A percentile compares a stretch with the other conserved stretches of the same genome.
phyloP scores from a whole-genome alignment of 2,797 vertebrate species.

The Diplodus sargus region DNA sequence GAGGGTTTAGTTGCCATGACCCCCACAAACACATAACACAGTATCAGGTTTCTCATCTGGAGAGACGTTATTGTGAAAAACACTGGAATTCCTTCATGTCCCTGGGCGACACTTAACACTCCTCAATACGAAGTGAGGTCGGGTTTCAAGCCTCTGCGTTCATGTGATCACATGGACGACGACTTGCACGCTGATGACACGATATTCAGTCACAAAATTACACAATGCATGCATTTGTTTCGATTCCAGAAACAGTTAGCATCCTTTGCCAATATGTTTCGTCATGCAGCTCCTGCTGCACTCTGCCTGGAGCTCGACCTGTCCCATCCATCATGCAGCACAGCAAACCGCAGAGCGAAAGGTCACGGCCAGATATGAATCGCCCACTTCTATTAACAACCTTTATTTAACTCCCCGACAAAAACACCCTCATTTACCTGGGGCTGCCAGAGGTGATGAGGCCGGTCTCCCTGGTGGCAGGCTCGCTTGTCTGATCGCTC shows the following conservation, averaged over 20 bases:
- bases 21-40: slow-evolving; percentile 54
- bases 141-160: slow-evolving; percentile 42
- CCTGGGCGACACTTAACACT: slow-evolving; percentile 43
- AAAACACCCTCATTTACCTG: slow-evolving; percentile 76
- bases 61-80: slow-evolving; percentile 50
- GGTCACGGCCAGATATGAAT: slow-evolving; percentile 62
- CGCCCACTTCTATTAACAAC: slow-evolving; percentile 66
- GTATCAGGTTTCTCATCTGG: slow-evolving; percentile 61
- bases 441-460: slow-evolving; percentile 70
- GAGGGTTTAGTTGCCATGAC: slow-evolving; percentile 69
- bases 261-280: background rate
- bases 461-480: slow-evolving; percentile 73
- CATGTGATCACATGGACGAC: slow-evolving; percentile 11
- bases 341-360: slow-evolving; percentile 28
- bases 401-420: slow-evolving; percentile 74
- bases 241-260: slow-evolving; percentile 3
- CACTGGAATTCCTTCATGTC: slow-evolving; percentile 30
- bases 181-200: background rate
- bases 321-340: slow-evolving; percentile 37
- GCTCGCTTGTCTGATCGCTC: slow-evolving; percentile 70
- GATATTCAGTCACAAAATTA: background rate
- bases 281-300: slow-evolving; percentile 8
- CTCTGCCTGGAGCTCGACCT: slow-evolving; percentile 2
- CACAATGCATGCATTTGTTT: slow-evolving; percentile 22
- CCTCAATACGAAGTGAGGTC: slow-evolving; percentile 18